Percentiles rank a stretch among this genome's conserved stretches.
Evolutionary conservation across 2,888 invertebrate species (phyloP).

Genomic region (Eumerus sabulonum): DNA sequence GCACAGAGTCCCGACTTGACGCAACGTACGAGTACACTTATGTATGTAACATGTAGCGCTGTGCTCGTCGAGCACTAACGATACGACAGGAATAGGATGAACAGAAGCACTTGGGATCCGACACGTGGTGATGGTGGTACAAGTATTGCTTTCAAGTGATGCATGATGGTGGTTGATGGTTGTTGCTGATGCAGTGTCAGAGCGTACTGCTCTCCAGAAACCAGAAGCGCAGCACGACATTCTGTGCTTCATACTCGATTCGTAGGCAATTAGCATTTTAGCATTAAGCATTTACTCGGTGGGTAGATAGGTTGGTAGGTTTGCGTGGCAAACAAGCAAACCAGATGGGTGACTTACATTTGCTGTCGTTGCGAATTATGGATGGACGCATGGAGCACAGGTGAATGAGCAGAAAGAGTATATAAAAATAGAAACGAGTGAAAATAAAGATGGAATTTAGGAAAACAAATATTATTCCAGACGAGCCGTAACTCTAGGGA

Average conservation of each 20-base stretch:
- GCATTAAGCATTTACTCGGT: not conserved
- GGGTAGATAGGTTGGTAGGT: constrained; percentile 57
- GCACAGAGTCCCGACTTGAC: constrained; percentile 43
- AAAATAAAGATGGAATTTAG: constrained; percentile 48
- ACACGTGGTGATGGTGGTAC: not conserved
- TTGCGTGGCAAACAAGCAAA: constrained; percentile 50
- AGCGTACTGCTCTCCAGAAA: constrained; percentile 46
- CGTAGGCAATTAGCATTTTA: not conserved
- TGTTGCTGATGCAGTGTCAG: constrained; percentile 10
- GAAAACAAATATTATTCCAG: constrained; percentile 65
- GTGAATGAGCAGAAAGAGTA: constrained; percentile 17
- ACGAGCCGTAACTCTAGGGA: constrained; percentile 26
- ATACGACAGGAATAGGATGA: not conserved
- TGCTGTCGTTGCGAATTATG: constrained; percentile 31
- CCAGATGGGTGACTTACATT: constrained; percentile 64
- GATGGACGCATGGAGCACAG: constrained; percentile 29
- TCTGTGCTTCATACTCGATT: constrained; percentile 11
- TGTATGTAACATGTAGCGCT: not conserved
- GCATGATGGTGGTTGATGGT: no score
- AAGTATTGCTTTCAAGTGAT: not conserved
- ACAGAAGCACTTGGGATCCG: not conserved
- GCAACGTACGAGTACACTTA: constrained; percentile 13
- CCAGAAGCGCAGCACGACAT: constrained; percentile 47
- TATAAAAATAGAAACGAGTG: constrained; percentile 13
- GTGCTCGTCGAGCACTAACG: not conserved